phyloP scores from a whole-genome alignment of 1,140 invertebrate genomes.

The Conus ventricosus region DNA sequence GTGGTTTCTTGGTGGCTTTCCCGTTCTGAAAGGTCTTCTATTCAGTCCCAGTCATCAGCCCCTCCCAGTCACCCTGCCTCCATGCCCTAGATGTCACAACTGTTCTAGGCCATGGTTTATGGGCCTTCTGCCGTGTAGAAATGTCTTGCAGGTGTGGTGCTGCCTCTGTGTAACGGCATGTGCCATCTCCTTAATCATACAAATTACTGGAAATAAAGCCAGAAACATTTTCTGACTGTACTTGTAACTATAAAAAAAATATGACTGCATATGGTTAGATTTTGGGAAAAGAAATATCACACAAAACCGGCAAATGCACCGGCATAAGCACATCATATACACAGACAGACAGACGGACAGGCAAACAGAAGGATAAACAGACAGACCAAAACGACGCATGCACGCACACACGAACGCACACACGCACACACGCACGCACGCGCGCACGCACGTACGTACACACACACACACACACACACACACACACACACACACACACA shows the following conservation, averaged over 20 bases:
- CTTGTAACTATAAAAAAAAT: neutral
- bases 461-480: neutral
- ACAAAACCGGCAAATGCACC: neutral
- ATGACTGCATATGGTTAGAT: neutral
- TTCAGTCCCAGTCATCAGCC: no score
- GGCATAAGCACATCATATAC: neutral
- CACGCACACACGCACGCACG: neutral
- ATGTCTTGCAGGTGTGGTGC: no score
- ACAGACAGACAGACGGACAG: constrained; percentile 2
- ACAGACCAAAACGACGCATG: neutral
- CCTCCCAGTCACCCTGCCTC: no score
- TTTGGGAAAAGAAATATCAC: neutral
- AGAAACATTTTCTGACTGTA: no score
- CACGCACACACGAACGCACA: neutral
- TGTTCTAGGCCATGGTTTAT: no score
- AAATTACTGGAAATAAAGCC: no score
- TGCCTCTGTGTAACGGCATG: no score
- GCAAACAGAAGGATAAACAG: neutral
- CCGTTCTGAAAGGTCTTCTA: no score
- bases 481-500: neutral
- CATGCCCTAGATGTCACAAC: no score
- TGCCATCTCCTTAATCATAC: no score
- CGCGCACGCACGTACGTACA: neutral
- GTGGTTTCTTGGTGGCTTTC: no score
- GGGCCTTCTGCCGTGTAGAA: no score